Evolutionary conservation across 2,113 vertebrate genomes (phyloP), one percentile per base, ranked within the genome.

Genomic region (Otocyon megalotis): DNA sequence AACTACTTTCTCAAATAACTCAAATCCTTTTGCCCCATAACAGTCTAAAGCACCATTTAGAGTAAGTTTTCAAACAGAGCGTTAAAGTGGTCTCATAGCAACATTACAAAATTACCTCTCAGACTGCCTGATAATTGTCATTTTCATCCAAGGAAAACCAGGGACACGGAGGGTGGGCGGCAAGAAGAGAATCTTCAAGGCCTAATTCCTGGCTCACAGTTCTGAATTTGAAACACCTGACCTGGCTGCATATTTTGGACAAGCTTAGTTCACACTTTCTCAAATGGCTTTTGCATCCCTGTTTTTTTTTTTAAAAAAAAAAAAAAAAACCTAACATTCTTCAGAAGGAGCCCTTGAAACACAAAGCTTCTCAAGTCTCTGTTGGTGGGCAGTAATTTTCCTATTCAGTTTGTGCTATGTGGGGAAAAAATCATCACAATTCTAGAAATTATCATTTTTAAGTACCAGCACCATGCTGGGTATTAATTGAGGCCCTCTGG

Each of bases 141-240:
- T 71, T 94, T 81, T 93, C 58, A 35, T 92, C 77, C 93, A 93
- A 95, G 82, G 17, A 53, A 90, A 96, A 76, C 35, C 48, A 90
- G 43, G 76, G 50, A 72, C 28, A 43, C 10, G 7, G 76, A 82
- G 14, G 53, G 28, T 35, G 56, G 43, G 92, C 8, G 0, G 3
- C 63, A 80, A 43, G 56, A 58, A 71, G 24, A 79, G 80, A 82
- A 79, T 48, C 54, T 9, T 50, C 17, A 79, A 80, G 71, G 35
- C 86, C 69, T 35, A 37, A 20, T 60, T 35, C 11, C 17, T 2
- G 4, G 50, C 56, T 83, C 85, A 30, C 20, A 37, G 81, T 56
- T 97, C 71, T 86, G 63, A 80, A 79, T 67, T 35, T 19, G 54
- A 71, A 84, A n/a, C 16, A 50, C 50, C 28, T 83, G 77, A 54